These are phyloP conservation scores for Gymnorhina tibicen DNA, from an alignment of 2,113 vertebrate species.

Conservation along the genomic window DNA sequence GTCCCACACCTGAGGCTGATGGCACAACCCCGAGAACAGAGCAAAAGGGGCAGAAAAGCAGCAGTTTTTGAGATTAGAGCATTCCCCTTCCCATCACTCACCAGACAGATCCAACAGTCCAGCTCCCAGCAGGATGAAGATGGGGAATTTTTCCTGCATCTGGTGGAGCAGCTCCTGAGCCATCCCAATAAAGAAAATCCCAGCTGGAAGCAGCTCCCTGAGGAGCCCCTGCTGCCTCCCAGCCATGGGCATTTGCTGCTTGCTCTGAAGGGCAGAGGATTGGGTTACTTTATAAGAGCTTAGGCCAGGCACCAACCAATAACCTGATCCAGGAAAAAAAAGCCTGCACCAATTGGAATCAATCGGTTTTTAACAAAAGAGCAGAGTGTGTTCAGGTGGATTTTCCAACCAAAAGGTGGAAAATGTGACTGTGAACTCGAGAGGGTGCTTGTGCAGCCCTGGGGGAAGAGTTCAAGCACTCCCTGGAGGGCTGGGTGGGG, in stretches of 20 bases:
- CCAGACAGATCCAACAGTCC: not conserved
- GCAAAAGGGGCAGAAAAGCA: not conserved
- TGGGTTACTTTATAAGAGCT: conserved; percentile 34
- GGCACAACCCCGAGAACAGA: not conserved
- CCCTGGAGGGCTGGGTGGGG: not conserved
- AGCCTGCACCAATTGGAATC: not conserved
- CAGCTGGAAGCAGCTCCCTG: not conserved
- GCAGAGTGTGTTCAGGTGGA: fast-evolving
- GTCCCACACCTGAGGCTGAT: not conserved
- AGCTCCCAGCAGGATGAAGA: not conserved
- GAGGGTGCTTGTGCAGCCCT: not conserved
- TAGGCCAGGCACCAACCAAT: not conserved
- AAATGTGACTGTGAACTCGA: fast-evolving
- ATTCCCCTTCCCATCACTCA: not conserved
- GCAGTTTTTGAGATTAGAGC: not conserved
- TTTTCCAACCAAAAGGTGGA: not conserved
- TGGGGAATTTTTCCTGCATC: not conserved
- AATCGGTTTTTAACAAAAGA: not conserved
- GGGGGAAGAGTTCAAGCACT: not conserved
- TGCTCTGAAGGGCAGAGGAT: not conserved
- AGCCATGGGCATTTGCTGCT: not conserved
- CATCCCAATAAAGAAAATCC: fast-evolving
- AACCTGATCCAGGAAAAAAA: not conserved
- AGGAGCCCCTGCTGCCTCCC: not conserved
- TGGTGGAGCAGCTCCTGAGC: not conserved